phyloP scores from a whole-genome alignment of 2,888 invertebrate species.

The Rambutsinella grinnellia region DNA sequence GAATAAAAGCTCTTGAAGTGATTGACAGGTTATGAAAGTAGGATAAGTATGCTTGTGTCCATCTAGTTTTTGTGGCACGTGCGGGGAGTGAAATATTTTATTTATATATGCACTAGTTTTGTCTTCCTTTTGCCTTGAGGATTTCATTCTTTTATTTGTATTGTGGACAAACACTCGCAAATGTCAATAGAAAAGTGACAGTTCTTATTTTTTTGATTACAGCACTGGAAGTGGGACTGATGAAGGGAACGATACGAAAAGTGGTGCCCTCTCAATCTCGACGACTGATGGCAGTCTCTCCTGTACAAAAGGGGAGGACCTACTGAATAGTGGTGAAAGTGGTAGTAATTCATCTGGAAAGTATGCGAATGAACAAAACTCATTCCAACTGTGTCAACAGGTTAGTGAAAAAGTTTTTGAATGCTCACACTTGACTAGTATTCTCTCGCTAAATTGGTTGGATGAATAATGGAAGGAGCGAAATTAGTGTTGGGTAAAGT shows the following conservation, averaged over 20 bases:
- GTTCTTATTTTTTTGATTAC: background rate
- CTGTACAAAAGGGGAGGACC: constrained; percentile 36
- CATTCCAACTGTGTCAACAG: constrained; percentile 65
- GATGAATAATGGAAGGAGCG: no score
- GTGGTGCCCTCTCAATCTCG: constrained; percentile 60
- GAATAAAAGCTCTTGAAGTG: background rate
- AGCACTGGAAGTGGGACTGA: constrained; percentile 71
- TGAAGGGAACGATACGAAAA: constrained; percentile 70
- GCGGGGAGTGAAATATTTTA: background rate
- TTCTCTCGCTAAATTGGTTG: no score
- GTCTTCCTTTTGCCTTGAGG: background rate
- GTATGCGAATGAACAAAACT: constrained; percentile 44
- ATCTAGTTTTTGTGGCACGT: background rate
- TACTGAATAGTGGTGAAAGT: constrained; percentile 43
- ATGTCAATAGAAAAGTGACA: background rate
- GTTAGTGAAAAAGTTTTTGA: no score
- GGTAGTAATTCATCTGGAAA: constrained; percentile 27
- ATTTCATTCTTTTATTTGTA: no score
- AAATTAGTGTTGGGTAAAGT: no score
- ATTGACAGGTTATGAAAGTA: constrained; percentile 2
- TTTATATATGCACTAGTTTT: background rate
- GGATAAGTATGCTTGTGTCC: background rate
- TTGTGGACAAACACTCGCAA: no score
- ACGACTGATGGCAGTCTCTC: constrained; percentile 63
- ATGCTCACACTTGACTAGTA: no score